Evolutionary conservation across 2,113 vertebrate species (phyloP).

Genomic region (Proterorhinus semilunaris): DNA sequence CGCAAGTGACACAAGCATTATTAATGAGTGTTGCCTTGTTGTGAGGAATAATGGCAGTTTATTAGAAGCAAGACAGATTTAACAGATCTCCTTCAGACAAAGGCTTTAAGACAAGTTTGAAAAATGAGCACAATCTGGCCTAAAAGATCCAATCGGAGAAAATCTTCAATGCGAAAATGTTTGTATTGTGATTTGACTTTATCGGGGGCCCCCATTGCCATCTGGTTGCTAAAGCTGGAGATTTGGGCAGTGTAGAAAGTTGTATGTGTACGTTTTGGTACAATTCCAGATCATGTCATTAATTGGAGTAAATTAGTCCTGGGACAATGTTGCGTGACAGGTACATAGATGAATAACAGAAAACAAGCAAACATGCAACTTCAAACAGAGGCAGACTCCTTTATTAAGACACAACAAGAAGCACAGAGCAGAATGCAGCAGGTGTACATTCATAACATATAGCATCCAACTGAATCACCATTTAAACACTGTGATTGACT

Average conservation of each 20-base stretch:
- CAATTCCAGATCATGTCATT: constrained; percentile 19
- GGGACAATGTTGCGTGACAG: constrained; percentile 27
- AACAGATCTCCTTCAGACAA: constrained; percentile 81
- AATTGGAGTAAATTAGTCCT: constrained; percentile 40
- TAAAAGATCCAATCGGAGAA: constrained; percentile 69
- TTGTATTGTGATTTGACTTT: constrained; percentile 83
- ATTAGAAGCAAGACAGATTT: constrained; percentile 81
- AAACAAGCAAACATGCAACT: constrained; percentile 11
- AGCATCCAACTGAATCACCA: background rate
- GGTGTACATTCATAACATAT: background rate
- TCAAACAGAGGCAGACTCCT: constrained; percentile 3
- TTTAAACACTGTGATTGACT: too few species aligned
- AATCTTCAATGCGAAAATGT: constrained; percentile 84
- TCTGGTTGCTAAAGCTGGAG: constrained; percentile 79
- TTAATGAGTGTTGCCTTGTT: constrained; percentile 93
- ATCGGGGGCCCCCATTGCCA: constrained; percentile 75
- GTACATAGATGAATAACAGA: constrained; percentile 31
- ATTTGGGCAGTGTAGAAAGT: constrained; percentile 10
- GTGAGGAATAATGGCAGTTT: constrained; percentile 87
- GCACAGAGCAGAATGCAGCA: background rate
- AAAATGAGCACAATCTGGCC: constrained; percentile 90
- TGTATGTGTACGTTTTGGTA: constrained; percentile 42
- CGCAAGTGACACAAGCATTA: constrained; percentile 91
- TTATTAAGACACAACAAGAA: background rate
- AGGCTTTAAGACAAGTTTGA: constrained; percentile 83